Conservation (phyloP, 2,113 vertebrate genomes). For the Turnix velox region DNA sequence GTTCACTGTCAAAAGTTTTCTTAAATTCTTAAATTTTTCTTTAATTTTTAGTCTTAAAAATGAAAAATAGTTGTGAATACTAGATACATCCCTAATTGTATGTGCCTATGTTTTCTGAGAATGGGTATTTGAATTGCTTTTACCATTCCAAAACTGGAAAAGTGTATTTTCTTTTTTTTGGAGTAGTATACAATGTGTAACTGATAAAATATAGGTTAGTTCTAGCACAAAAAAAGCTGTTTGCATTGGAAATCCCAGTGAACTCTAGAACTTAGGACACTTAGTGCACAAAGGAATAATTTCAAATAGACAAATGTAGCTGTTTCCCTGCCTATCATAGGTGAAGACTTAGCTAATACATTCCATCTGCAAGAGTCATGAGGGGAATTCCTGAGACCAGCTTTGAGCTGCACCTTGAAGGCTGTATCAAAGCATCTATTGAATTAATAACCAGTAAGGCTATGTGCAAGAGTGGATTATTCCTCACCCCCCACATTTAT, state of each 20-base stretch:
- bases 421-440: background rate
- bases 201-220: background rate
- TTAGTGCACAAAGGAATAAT: conserved; percentile 36
- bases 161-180: background rate
- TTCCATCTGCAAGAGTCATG: conserved; percentile 64
- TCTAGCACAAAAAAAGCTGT: background rate
- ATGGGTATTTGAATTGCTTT: background rate
- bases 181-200: background rate
- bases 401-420: background rate
- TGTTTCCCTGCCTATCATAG: conserved; percentile 14
- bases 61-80: background rate
- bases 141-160: background rate
- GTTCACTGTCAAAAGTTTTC: background rate
- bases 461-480: background rate
- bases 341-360: conserved; percentile 57
- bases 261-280: background rate
- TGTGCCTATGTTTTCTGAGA: rapidly evolving
- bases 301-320: conserved; percentile 21
- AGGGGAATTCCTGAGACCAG: conserved; percentile 58
- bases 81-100: background rate
- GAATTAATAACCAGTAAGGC: background rate
- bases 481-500: too few relatives aligned
- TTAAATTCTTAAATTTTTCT: too few relatives aligned
- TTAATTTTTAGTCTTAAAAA: background rate
- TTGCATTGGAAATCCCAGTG: background rate